Evolutionary conservation across 2,113 vertebrate genomes (phyloP).

Genomic region (Cranoglanis bouderius): DNA sequence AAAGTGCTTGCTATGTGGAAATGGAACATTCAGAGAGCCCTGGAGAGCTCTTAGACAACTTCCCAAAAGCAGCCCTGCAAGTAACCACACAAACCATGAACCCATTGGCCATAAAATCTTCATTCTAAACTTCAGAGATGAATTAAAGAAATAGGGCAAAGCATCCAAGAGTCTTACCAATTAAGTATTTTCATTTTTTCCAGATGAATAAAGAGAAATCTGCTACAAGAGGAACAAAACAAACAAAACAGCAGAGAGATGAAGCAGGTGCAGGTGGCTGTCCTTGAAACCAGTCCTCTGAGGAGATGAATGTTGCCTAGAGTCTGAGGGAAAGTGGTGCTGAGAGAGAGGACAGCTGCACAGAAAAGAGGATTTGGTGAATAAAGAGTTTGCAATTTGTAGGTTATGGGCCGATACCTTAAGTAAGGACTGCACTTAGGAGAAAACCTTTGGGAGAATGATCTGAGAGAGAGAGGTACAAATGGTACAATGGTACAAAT

Average conservation of each 20-base stretch:
- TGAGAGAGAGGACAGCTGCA: background rate
- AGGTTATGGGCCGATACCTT: background rate
- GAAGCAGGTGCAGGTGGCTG: constrained; percentile 4
- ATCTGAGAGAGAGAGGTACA: background rate
- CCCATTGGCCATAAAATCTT: background rate
- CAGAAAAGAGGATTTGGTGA: background rate
- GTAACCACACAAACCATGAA: background rate
- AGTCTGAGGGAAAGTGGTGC: background rate
- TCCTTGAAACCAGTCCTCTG: constrained; percentile 31
- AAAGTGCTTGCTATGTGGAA: constrained; percentile 5
- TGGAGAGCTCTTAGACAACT: background rate
- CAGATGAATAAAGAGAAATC: background rate
- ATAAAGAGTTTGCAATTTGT: background rate
- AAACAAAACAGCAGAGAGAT: background rate
- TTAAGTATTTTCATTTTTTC: background rate
- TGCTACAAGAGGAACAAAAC: background rate
- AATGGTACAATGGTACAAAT: too few species aligned
- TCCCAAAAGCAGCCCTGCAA: background rate
- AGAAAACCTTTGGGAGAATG: background rate
- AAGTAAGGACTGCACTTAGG: background rate
- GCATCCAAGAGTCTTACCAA: background rate
- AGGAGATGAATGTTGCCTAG: background rate
- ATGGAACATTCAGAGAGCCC: constrained; percentile 4
- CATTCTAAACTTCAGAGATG: background rate
- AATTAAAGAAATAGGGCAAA: background rate